Conservation (phyloP, 23 tunicate species). For the Phallusia fumigata region DNA sequence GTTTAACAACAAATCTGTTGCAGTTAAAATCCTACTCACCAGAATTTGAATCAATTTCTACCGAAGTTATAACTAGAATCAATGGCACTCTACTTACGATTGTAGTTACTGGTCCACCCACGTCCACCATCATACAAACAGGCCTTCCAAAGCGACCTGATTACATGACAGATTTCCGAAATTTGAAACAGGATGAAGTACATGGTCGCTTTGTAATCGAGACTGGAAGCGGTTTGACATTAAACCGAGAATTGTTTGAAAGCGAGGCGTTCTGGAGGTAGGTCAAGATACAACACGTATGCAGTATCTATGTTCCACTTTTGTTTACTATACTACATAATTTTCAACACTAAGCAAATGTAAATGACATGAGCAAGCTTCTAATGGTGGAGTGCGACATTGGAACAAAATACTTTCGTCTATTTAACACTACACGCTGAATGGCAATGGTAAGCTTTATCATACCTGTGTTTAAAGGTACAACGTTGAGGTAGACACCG, state of each 20-base stretch:
- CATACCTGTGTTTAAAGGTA: background rate
- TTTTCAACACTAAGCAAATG: no score
- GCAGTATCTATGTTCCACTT: no score
- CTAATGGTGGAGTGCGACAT: background rate
- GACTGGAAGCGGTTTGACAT: background rate
- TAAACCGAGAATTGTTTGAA: constrained; percentile 9
- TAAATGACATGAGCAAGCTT: background rate
- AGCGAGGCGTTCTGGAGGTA: background rate
- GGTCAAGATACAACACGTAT: no score
- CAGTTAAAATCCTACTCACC: background rate
- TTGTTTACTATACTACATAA: no score
- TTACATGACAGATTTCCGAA: background rate
- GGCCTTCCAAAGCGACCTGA: background rate
- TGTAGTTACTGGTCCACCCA: background rate
- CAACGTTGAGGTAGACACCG: constrained; percentile 1
- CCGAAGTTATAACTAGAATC: background rate
- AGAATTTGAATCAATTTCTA: background rate
- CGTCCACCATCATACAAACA: background rate
- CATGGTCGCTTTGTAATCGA: constrained; percentile 20
- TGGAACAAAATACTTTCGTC: no score
- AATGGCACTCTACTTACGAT: constrained; percentile 11
- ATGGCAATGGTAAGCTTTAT: no score
- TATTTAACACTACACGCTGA: no score
- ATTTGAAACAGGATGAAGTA: background rate
- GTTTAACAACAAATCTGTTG: background rate